Evolutionary conservation across 2,797 vertebrate species (phyloP), one percentile per base, ranked within the genome.

Genomic region (Melanotaenia boesemani): DNA sequence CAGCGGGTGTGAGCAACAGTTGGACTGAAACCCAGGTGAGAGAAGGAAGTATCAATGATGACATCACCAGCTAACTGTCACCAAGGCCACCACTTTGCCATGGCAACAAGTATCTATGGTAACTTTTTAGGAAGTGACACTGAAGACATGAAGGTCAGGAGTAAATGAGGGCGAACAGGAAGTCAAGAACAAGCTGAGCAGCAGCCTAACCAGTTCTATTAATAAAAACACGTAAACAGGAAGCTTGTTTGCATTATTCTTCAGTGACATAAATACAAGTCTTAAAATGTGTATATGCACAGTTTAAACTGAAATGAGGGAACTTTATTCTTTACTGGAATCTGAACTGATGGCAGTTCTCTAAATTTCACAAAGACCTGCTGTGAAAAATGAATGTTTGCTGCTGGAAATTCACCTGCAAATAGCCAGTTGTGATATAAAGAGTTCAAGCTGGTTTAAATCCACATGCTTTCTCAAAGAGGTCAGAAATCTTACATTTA

Each of bases 101-200:
- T 90, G 82, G 89, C 83, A 86, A 89, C 89, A 18, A 74, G 77
- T 50, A 80, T 1, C 86, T 79, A 89, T 87, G 87, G 90, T 67
- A 87, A 92, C 65, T 22, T 32, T 81, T 73, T 56, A 76, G 76
- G 69, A 84, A 87, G 75, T 87, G 80, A 87, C 75, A 82, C 67
- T 63, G 64, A 78, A 63, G 70, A 90, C 85, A 74, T 36, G 41
- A 70, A 68, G 77, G 72, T 71, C 36, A 34, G 57, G 64, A 66
- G 52, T 24, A 41, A 56, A 66, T 34, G 44, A 36, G 54, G 54
- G 13, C 10, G 1, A 41, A 24, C 22, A 37, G 11, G 13, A 22
- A 22, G 12, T 52, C 48, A 55, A 12, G 3, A 48, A n/a, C n/a
- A 48, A 9, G 11, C 22, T 55, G 1, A 37, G 36, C 36, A 37